Conservation (phyloP, 64 coral and sea anemone species). For the Actinia tenebrosa region DNA sequence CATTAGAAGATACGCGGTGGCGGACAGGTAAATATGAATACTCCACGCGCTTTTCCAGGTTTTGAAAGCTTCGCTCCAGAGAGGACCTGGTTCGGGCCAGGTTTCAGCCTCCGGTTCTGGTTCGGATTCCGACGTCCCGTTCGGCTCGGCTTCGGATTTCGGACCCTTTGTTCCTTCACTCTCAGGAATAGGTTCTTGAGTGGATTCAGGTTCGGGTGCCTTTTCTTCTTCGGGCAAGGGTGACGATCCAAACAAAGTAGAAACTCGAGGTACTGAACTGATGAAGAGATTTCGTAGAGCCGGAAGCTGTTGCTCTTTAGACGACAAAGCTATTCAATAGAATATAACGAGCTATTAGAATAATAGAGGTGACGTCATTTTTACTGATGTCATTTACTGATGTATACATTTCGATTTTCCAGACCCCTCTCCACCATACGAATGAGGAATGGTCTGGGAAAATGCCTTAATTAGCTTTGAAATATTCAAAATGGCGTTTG, state of each 20-base stretch:
- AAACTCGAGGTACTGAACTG: background rate
- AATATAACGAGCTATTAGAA: too few species aligned
- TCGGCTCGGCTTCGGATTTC: conserved; percentile 33
- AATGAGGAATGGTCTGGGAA: too few species aligned
- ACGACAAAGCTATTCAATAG: background rate
- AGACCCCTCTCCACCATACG: too few species aligned
- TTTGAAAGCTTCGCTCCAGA: conserved; percentile 75
- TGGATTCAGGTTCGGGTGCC: background rate
- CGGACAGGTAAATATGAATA: conserved; percentile 75
- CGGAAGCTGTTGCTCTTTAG: background rate
- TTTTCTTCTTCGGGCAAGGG: conserved; percentile 7
- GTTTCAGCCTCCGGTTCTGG: conserved; percentile 59
- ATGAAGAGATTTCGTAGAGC: background rate
- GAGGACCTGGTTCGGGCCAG: conserved; percentile 91
- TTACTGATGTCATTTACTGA: too few species aligned
- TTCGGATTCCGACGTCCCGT: conserved; percentile 20
- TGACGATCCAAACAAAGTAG: background rate
- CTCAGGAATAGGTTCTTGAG: background rate
- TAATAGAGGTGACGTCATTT: too few species aligned
- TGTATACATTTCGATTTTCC: too few species aligned
- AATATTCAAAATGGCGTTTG: too few species aligned
- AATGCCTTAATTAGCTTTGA: too few species aligned
- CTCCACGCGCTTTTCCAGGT: conserved; percentile 78
- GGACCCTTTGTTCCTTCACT: conserved; percentile 22
- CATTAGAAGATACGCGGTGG: conserved; percentile 45